Conservation (phyloP, 2,113 vertebrate genomes). For the Stercorarius parasiticus region DNA sequence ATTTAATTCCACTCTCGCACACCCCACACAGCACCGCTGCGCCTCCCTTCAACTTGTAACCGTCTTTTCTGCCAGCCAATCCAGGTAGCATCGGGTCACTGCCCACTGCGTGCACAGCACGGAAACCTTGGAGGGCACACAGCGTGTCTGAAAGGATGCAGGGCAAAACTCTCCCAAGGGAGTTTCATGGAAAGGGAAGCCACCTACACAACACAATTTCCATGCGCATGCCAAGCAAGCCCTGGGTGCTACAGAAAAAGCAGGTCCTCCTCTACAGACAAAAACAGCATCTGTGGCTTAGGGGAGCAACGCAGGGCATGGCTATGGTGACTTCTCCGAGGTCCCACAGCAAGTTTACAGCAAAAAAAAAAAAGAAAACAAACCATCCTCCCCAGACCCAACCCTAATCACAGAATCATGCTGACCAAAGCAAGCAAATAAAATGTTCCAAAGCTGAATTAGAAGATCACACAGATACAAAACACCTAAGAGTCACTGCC, state of each 20-base stretch:
- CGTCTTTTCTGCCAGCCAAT: neutral
- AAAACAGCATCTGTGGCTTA: accelerated
- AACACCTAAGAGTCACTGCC: neutral
- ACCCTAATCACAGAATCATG: neutral
- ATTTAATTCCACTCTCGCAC: neutral
- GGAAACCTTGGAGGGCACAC: neutral
- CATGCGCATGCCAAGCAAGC: accelerated
- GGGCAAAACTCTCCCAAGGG: neutral
- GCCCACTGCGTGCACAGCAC: neutral
- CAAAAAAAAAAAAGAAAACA: neutral
- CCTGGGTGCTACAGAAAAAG: neutral
- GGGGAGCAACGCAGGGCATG: neutral
- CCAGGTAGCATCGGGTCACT: neutral
- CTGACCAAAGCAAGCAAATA: neutral
- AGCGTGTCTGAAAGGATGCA: accelerated
- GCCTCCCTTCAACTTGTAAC: neutral
- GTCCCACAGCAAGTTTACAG: accelerated
- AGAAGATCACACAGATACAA: neutral
- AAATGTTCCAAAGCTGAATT: neutral
- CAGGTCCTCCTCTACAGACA: neutral
- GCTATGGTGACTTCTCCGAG: accelerated
- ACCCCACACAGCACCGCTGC: accelerated
- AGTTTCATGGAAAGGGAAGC: neutral
- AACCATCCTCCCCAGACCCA: neutral
- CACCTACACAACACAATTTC: neutral